phyloP scores from a whole-genome alignment of 1,140 invertebrate genomes.

The Drosophila lacertosa region DNA sequence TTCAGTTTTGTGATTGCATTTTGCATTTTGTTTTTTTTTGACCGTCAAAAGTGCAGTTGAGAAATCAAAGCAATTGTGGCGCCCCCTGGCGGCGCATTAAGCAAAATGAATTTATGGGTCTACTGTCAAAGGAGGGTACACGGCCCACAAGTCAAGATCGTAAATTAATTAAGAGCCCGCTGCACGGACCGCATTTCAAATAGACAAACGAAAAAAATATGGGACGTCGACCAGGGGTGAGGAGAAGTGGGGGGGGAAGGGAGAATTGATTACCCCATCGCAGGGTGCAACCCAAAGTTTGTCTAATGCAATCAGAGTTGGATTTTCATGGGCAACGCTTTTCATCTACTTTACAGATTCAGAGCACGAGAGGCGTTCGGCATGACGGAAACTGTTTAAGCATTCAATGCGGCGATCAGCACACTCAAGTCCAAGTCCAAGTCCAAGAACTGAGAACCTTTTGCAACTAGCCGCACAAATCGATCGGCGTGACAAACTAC shows the following conservation, averaged over 20 bases:
- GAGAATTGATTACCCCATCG: slow-evolving; percentile 48
- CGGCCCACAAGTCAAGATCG: slow-evolving; percentile 48
- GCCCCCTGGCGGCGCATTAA: slow-evolving; percentile 33
- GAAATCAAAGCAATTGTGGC: slow-evolving; percentile 40
- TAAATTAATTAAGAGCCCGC: slow-evolving; percentile 71
- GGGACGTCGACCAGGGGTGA: slow-evolving; percentile 13
- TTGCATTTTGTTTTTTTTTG: slow-evolving; percentile 16
- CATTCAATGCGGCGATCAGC: slow-evolving; percentile 59
- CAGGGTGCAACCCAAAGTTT: slow-evolving; percentile 40
- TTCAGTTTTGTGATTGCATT: slow-evolving; percentile 9
- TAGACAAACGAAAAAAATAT: slow-evolving; percentile 64
- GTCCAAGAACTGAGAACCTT: slow-evolving; percentile 45
- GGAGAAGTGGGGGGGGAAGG: no score
- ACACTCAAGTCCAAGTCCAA: slow-evolving; percentile 26
- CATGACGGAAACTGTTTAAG: slow-evolving; percentile 70
- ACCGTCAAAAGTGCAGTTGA: slow-evolving; percentile 19
- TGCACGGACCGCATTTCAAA: slow-evolving; percentile 43
- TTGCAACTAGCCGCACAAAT: slow-evolving; percentile 57
- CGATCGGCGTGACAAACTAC: slow-evolving; percentile 53
- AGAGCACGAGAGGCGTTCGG: slow-evolving; percentile 58
- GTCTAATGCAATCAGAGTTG: slow-evolving; percentile 53
- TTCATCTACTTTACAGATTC: slow-evolving; percentile 62
- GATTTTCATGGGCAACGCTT: slow-evolving; percentile 50
- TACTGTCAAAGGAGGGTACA: background rate
- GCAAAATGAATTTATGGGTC: slow-evolving; percentile 67